A percentile compares a stretch with the other conserved stretches of the same genome.
Conservation (phyloP, 2,113 vertebrate species). For the Grammomys dolichurus region DNA sequence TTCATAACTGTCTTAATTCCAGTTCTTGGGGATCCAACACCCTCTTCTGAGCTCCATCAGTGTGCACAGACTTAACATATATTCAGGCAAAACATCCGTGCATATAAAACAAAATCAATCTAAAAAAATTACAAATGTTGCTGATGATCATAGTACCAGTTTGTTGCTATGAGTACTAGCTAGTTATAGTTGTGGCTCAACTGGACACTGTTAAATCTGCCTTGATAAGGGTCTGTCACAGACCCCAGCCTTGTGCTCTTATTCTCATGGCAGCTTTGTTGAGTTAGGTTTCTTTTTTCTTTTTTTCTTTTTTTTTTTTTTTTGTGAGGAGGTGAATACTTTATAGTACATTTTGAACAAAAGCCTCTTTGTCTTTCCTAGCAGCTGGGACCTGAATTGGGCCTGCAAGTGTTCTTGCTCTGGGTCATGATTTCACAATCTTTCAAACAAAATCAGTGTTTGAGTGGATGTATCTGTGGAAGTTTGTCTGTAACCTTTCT, state of each 20-base stretch:
- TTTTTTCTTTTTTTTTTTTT: neutral
- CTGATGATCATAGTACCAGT: neutral
- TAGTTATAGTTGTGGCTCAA: slow-evolving; percentile 21
- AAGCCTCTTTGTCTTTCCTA: neutral
- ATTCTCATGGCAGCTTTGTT: slow-evolving; percentile 6
- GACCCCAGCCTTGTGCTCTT: rapidly evolving
- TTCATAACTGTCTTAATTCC: neutral
- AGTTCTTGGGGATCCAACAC: neutral
- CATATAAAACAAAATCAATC: neutral
- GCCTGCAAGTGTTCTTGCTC: neutral
- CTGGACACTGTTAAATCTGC: slow-evolving; percentile 32
- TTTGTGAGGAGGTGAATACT: neutral
- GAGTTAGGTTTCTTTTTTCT: neutral
- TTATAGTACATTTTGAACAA: neutral
- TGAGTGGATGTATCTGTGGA: neutral
- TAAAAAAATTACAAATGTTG: neutral
- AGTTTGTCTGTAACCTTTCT: neutral
- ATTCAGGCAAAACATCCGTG: neutral
- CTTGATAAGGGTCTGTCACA: neutral
- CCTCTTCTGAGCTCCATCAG: neutral
- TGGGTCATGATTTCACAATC: neutral
- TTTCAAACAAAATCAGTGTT: neutral
- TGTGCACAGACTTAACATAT: neutral
- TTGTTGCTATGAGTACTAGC: slow-evolving; percentile 29
- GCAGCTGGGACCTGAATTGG: neutral